Evolutionary conservation across 2,888 invertebrate species (phyloP), one percentile per base, ranked within the genome.

Genomic region (Dasypolia templi): DNA sequence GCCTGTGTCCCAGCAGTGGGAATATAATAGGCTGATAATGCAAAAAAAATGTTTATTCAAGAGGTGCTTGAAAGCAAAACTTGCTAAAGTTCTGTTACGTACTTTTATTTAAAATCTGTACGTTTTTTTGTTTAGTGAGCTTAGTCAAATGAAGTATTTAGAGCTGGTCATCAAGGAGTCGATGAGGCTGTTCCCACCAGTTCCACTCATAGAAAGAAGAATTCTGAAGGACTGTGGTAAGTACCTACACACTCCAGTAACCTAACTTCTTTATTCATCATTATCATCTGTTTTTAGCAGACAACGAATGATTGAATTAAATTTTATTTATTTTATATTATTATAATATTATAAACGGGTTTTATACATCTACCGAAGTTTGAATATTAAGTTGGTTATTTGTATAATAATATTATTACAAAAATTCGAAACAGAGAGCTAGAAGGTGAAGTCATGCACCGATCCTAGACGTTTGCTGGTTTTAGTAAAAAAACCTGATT

Each of bases 121-220:
- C 11, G 11, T 75, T 59, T 61, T 58, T 3, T 66, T 82, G 82
- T 88, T 59, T 88, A 94, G 94, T 55, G 96, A 97, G 64, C 82
- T 97, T 5, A 91, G 94, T 67, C 91, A 96, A 75, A 96, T 97
- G 96, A 96, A 96, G 86, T 97, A 97, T 86, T 90, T 97, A 79
- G 96, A 97, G 68, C 83, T 94, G 58, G 96, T 96, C 0, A 95
- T 97, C 59, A 97, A 96, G 81, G 97, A 97, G 88, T 89, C 95
- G 0, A 90, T 97, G 53, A 89, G 97, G 17, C 81, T 97, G 26
- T 97, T 93, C 82, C 97, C 97, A 0, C 93, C 96, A 0, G 97
- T 97, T 3, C 97, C 97, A 3, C 72, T 96, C 0, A 95, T 96
- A 71, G 94, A 93, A 79, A 91, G 97, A 79, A 79, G 87, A 55